Percentiles rank a stretch among this genome's conserved stretches.
These are phyloP conservation scores for Pangasianodon gigas DNA, from an alignment of 2,113 vertebrate species.

Conservation along the genomic window DNA sequence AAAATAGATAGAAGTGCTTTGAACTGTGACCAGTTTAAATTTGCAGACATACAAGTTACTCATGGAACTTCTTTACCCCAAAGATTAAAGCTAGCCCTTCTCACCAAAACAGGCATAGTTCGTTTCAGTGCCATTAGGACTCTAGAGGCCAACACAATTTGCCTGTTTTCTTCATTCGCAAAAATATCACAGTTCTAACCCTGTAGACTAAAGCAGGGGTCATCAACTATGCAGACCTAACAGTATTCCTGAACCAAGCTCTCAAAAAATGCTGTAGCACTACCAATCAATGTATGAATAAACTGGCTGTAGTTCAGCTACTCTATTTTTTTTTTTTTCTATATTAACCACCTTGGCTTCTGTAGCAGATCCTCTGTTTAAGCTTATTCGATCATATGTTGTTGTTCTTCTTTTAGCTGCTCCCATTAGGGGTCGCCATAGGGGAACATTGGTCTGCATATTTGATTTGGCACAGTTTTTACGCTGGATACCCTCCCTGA, in stretches of 20 bases:
- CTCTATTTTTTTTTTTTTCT: too few relatives aligned
- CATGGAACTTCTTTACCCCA: neutral
- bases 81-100: neutral
- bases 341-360: too few relatives aligned
- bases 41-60: constrained; percentile 1
- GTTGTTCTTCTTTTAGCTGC: too few relatives aligned
- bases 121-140: neutral
- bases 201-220: neutral
- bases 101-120: neutral
- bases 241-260: neutral
- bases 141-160: neutral
- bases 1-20: constrained; percentile 7
- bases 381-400: neutral
- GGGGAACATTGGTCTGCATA: too few relatives aligned
- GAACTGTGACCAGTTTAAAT: constrained; percentile 3
- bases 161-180: too few relatives aligned
- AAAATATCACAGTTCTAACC: neutral
- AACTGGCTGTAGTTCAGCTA: neutral
- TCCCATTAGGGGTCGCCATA: too few relatives aligned
- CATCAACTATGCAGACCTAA: neutral
- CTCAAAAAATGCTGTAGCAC: neutral
- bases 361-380: neutral
- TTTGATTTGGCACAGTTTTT: too few relatives aligned
- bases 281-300: neutral
- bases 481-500: too few relatives aligned